Evolutionary conservation across 2,113 vertebrate species (phyloP).

Genomic region (Hucho hucho): DNA sequence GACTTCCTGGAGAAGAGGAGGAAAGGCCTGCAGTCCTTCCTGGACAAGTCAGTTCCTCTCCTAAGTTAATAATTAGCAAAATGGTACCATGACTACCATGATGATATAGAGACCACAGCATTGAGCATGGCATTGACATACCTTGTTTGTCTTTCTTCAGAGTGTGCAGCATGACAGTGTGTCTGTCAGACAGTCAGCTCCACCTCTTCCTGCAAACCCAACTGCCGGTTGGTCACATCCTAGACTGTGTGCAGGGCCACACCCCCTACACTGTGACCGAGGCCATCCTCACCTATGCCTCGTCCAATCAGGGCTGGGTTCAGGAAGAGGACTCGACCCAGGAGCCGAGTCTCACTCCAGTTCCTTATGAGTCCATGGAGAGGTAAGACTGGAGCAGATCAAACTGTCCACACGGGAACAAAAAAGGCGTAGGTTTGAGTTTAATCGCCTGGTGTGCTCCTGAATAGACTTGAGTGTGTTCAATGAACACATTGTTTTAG

Average conservation of each 20-base stretch:
- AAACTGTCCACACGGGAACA: too few relatives aligned
- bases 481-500: too few relatives aligned
- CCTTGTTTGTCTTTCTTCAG: slow-evolving; percentile 59
- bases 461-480: too few relatives aligned
- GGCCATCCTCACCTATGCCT: slow-evolving; percentile 88
- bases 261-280: slow-evolving; percentile 82
- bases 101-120: neutral
- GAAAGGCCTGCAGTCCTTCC: slow-evolving; percentile 87
- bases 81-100: too few relatives aligned
- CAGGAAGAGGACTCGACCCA: slow-evolving; percentile 72
- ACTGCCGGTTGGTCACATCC: slow-evolving; percentile 86
- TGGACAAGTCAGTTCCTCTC: slow-evolving; percentile 79
- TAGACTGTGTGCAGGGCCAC: slow-evolving; percentile 87
- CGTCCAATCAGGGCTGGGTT: slow-evolving; percentile 83
- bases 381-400: slow-evolving; percentile 52
- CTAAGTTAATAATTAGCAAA: too few relatives aligned
- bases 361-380: slow-evolving; percentile 76
- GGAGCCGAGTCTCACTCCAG: slow-evolving; percentile 50
- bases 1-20: slow-evolving; percentile 90
- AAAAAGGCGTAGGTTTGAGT: too few relatives aligned
- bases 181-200: slow-evolving; percentile 94
- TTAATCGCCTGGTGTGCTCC: too few relatives aligned
- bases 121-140: neutral
- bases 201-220: slow-evolving; percentile 98
- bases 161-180: slow-evolving; percentile 88